Evolutionary conservation across 2,113 vertebrate genomes (phyloP).

Genomic region (Sturnira hondurensis): DNA sequence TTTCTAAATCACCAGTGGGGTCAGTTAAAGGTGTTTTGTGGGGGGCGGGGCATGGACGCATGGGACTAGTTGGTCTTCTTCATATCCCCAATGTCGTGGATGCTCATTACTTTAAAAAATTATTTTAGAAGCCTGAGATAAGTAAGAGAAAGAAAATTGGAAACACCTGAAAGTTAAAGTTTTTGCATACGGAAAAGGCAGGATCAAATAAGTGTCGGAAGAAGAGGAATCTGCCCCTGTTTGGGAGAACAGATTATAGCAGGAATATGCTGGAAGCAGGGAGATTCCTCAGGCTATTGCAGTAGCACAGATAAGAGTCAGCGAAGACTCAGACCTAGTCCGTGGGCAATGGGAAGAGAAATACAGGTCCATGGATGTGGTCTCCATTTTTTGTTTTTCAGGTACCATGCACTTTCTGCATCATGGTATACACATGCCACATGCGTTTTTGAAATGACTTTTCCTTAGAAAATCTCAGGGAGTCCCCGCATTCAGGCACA

Average conservation of each 20-base stretch:
- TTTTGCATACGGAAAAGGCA: constrained; percentile 64
- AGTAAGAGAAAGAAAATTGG: constrained; percentile 67
- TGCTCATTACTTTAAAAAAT: constrained; percentile 31
- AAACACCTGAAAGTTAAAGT: constrained; percentile 66
- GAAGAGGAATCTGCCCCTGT: constrained; percentile 67
- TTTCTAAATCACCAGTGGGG: neutral
- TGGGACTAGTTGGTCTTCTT: neutral
- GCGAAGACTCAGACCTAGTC: constrained; percentile 5
- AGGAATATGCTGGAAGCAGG: constrained; percentile 48
- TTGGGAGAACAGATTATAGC: constrained; percentile 61
- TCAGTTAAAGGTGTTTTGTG: neutral
- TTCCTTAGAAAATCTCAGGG: constrained; percentile 7
- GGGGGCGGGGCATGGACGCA: neutral
- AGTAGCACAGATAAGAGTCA: constrained; percentile 49
- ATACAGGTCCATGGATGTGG: neutral
- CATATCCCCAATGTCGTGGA: neutral
- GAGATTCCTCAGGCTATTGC: constrained; percentile 63
- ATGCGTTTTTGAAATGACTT: neutral
- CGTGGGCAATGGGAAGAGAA: neutral
- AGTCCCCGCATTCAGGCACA: neutral
- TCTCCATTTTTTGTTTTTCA: neutral
- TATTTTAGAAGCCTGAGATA: constrained; percentile 27
- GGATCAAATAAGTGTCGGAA: constrained; percentile 69
- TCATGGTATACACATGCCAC: neutral
- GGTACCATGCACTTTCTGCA: neutral